Evolutionary conservation across 2,888 invertebrate species (phyloP).

Genomic region (Zaprionus lineosus): DNA sequence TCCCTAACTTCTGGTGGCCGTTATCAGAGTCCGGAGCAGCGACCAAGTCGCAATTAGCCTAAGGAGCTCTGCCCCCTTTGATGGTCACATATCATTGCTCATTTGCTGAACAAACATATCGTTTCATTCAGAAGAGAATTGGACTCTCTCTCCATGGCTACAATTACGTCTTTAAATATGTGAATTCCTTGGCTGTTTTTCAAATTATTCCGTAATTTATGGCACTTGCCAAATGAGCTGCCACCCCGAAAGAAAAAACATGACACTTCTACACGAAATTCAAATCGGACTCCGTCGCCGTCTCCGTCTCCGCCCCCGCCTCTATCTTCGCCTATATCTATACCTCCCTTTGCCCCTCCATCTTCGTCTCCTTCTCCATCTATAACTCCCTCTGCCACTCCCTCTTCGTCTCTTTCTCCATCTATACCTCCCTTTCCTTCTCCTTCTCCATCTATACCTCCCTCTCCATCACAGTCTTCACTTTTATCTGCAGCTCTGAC

Average conservation of each 20-base stretch:
- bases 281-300: slow-evolving; percentile 24
- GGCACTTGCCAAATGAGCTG: slow-evolving; percentile 54
- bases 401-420: no score
- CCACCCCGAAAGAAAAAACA: slow-evolving; percentile 38
- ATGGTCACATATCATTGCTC: slow-evolving; percentile 15
- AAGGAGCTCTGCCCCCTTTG: slow-evolving; percentile 27
- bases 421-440: no score
- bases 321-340: no score
- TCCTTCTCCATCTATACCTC: slow-evolving; percentile 16
- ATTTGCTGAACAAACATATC: slow-evolving; percentile 53
- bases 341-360: slow-evolving; percentile 2
- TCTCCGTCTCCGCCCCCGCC: no score
- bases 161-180: slow-evolving; percentile 35
- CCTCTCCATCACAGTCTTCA: slow-evolving; percentile 9
- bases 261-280: slow-evolving; percentile 25
- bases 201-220: slow-evolving; percentile 64
- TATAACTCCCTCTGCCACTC: no score
- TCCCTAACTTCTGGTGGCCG: slow-evolving; percentile 19
- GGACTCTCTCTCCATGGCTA: slow-evolving; percentile 28
- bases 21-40: slow-evolving; percentile 12
- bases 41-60: slow-evolving; percentile 37
- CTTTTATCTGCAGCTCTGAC: no score
- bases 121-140: slow-evolving; percentile 44
- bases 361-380: slow-evolving; percentile 25
- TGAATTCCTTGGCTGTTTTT: slow-evolving; percentile 19